These are phyloP conservation scores for Centropristis striata DNA, from an alignment of 2,113 vertebrate species.

Conservation along the genomic window DNA sequence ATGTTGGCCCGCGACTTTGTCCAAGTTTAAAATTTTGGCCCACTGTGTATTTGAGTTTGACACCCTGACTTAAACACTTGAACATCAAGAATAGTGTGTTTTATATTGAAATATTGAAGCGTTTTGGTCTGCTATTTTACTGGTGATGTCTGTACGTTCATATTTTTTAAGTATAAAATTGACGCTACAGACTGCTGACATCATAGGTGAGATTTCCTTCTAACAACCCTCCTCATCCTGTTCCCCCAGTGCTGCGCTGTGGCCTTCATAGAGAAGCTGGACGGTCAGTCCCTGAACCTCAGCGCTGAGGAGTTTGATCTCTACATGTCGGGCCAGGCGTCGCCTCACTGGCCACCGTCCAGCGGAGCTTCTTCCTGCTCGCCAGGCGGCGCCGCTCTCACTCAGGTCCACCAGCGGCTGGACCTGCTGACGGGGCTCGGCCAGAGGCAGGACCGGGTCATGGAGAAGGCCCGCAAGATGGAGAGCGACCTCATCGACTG, in stretches of 20 bases:
- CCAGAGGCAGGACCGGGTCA: constrained; percentile 90
- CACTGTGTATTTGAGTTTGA: no score
- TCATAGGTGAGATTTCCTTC: background rate
- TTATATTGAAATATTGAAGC: no score
- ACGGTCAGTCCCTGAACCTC: constrained; percentile 95
- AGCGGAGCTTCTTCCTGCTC: constrained; percentile 77
- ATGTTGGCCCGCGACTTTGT: no score
- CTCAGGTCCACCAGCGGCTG: constrained; percentile 89
- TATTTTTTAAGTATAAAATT: no score
- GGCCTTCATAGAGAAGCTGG: constrained; percentile 98
- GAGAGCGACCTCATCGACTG: constrained; percentile 98
- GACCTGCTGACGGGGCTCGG: constrained; percentile 91
- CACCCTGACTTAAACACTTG: no score
- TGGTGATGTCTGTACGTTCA: no score
- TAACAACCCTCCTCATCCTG: background rate
- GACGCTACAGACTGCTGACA: background rate
- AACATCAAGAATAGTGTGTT: no score
- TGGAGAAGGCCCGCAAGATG: constrained; percentile 89
- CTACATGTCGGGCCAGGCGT: constrained; percentile 94
- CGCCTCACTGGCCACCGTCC: constrained; percentile 87
- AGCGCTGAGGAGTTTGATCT: constrained; percentile 95
- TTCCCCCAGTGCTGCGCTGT: constrained; percentile 93
- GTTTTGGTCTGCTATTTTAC: no score
- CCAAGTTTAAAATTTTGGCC: no score
- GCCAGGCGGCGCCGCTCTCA: constrained; percentile 83